Base-by-base conservation (phyloP, 2,797 vertebrate genomes). In the Sylvia borin region DNA sequence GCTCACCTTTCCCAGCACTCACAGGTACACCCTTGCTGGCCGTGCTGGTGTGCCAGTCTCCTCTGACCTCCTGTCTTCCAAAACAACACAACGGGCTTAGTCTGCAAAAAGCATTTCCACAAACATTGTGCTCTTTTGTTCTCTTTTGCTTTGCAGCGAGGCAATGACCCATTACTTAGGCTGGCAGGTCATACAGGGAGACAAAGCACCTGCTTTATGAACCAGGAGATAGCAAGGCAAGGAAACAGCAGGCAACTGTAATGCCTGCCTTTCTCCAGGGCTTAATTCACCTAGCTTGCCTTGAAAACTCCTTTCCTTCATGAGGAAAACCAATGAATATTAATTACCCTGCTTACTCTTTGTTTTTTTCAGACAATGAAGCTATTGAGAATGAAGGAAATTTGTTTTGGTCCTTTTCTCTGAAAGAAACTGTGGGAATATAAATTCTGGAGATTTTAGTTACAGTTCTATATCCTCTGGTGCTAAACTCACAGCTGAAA, bases 21-120 rank as follows among this genome's bases (percentile, higher is more conserved):
- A 3, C 1, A 22, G 43, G 26, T 38, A 58, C 64, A 80, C 19
- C 53, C 50, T 24, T 62, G 40, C 11, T 60, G 62, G 25, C 8
- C 0, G 4, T 58, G 54, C 16, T 20, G n/a, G 1, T 8, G 9
- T 64, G 18, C 29, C 65, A 60, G 22, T 48, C 34, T 64, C 40
- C 38, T 53, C 65, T 47, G 74, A 31, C 7, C 9, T 5, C 25
- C 10, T 36, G 16, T n/a, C 21, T 51, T 58, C 31, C 42, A 0
- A 1, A n/a, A n/a, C 27, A 50, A 7, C 21, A 27, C n/a, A 34
- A 10, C 1, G 2, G 1, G 1, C 38, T 75, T 68, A 42, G 16
- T 54, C 74, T 72, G 32, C 58, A 32, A 0, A 0, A n/a, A 26
- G 20, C 8, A 3, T 45, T 91, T 45, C 29, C 4, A 2, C 18